Base-by-base conservation (phyloP, 1,140 invertebrate species). In the Aphelinus certus region DNA sequence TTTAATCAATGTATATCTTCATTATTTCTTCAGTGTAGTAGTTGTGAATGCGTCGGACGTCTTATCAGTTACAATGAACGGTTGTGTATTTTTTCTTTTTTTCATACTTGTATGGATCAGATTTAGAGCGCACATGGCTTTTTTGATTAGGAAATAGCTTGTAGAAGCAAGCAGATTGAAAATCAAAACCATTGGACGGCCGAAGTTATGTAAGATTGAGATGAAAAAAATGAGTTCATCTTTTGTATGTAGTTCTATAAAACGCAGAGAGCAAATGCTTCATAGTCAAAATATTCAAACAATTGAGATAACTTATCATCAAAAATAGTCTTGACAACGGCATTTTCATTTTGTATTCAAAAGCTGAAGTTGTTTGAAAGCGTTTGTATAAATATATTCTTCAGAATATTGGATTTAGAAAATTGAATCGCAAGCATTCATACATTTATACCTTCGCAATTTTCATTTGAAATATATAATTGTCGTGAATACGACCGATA, bases 121-220 rank as follows among this genome's bases (percentile, higher is more conserved):
- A 60, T 71, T 56, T 49, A 55, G 61, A 58, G 57, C 49, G 66
- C 63, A 63, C 46, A 62, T 56, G 60, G 7, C 51, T 43, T 75
- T 26, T 57, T 1, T 58, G 53, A 2, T 64, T 4, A 58, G 46
- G 46, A 75, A 75, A 69, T 56, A 47, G 10, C 10, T 60, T 68
- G 42, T 46, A 64, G 45, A 53, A 66, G 68, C 56, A 56, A 75
- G 74, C n/a, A 66, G 42, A 61, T 71, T 65, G 42, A 60, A 51
- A 75, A 70, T 71, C 1, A 60, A 75, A 75, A 53, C 65, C n/a
- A 70, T 64, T 75, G 74, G 74, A 75, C 74, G 74, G 68, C 66
- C 43, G 10, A 71, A 66, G 62, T 66, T 69, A 2, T 71, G 43
- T 1, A 71, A 75, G 55, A 73, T 55, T 56, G 64, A 71, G 45